These are phyloP conservation scores for Hippocampus comes DNA, from an alignment of 2,113 vertebrate genomes.

Conservation along the genomic window DNA sequence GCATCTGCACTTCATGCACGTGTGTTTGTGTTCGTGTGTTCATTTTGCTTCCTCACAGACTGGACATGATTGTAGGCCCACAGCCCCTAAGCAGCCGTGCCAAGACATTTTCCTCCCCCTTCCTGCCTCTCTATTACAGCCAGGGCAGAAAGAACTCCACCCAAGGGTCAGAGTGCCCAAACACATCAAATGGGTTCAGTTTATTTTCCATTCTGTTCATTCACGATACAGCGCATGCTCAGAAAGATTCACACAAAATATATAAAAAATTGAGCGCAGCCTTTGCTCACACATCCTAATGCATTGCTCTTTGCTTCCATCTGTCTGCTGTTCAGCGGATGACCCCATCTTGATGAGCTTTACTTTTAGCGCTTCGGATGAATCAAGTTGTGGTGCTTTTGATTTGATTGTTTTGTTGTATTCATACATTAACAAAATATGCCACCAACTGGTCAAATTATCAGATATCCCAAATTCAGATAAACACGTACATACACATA, in stretches of 20 bases:
- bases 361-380: not conserved
- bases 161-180: constrained; percentile 60
- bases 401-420: not conserved
- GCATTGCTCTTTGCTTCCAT: not conserved
- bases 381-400: not conserved
- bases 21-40: constrained; percentile 27
- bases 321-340: not conserved
- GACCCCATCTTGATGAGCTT: not conserved
- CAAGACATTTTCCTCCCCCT: constrained; percentile 67
- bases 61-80: constrained; percentile 67
- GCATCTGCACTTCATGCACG: not conserved
- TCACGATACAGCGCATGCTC: not conserved
- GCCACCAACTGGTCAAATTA: not conserved
- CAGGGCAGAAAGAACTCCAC: constrained; percentile 63
- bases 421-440: not conserved
- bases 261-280: not conserved
- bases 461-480: not conserved
- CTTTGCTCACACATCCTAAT: not conserved
- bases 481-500: not conserved
- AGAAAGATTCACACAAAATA: not conserved
- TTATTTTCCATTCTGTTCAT: not conserved
- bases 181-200: not conserved
- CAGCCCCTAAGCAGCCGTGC: constrained; percentile 54
- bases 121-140: constrained; percentile 62
- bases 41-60: constrained; percentile 51